Evolutionary conservation across 53 echinoderm and acorn worm species (phyloP).

Genomic region (Stichopus horrens): DNA sequence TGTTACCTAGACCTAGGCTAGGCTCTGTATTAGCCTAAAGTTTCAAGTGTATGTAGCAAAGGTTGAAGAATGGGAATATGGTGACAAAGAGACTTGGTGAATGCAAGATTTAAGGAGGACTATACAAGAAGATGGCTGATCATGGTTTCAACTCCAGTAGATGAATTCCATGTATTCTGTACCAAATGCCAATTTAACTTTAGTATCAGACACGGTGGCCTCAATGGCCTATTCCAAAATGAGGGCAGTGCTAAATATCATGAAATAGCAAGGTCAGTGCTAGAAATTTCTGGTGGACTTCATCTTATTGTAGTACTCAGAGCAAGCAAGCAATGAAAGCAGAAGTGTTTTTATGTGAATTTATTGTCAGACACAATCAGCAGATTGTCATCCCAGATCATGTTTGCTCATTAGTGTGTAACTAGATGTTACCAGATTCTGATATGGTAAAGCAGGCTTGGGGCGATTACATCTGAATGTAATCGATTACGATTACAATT

Average conservation of each 20-base stretch:
- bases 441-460: slow-evolving; percentile 52
- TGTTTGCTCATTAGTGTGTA: slow-evolving; percentile 45
- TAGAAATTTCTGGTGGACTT: background rate
- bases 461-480: no score
- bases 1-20: background rate
- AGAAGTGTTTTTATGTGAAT: slow-evolving; percentile 48
- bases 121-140: background rate
- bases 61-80: background rate
- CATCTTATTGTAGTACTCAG: background rate
- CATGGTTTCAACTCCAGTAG: background rate
- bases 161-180: background rate
- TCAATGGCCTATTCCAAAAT: background rate
- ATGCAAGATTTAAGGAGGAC: slow-evolving; percentile 2
- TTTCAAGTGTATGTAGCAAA: no score
- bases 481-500: no score
- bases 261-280: background rate
- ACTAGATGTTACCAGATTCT: slow-evolving; percentile 62
- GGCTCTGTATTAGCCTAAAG: background rate
- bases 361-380: slow-evolving; percentile 58
- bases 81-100: background rate
- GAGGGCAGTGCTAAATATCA: background rate
- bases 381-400: slow-evolving; percentile 34
- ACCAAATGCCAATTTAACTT: background rate
- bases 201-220: slow-evolving; percentile 1
- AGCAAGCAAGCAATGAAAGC: slow-evolving; percentile 25